phyloP scores from a whole-genome alignment of 2,797 vertebrate species.

The Sibirionetta formosa region DNA sequence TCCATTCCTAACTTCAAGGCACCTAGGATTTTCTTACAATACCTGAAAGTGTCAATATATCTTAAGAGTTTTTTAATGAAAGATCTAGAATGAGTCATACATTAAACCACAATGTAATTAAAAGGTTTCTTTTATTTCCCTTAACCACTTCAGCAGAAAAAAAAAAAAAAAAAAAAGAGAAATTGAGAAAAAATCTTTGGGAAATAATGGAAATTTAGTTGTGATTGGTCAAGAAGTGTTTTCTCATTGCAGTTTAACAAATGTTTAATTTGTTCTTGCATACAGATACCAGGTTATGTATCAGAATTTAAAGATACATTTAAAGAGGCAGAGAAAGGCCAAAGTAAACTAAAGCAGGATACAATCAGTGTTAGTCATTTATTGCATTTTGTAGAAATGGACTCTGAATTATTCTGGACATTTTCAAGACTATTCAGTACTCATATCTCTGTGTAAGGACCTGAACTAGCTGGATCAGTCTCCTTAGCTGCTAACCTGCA shows the following conservation, averaged over 20 bases:
- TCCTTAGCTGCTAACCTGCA: fast-evolving
- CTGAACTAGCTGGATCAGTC: not conserved
- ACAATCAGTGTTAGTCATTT: not conserved
- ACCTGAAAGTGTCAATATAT: not conserved
- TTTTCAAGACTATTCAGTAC: not conserved
- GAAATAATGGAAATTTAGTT: not conserved
- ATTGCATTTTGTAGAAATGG: not conserved
- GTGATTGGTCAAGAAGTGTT: not conserved
- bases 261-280: constrained; percentile 24
- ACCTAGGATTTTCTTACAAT: not conserved
- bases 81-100: fast-evolving
- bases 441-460: not conserved
- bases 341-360: not conserved
- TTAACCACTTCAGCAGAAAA: not conserved
- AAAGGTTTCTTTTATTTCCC: not conserved
- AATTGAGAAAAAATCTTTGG: not conserved
- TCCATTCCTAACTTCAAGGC: not conserved
- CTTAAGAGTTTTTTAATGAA: not conserved
- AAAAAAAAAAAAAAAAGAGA: not conserved
- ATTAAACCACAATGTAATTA: not conserved
- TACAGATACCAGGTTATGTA: not conserved
- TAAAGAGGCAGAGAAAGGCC: not conserved
- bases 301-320: constrained; percentile 39
- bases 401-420: not conserved
- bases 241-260: not conserved